These are phyloP conservation scores for Columbina picui DNA, from an alignment of 2,113 vertebrate genomes.

Conservation along the genomic window DNA sequence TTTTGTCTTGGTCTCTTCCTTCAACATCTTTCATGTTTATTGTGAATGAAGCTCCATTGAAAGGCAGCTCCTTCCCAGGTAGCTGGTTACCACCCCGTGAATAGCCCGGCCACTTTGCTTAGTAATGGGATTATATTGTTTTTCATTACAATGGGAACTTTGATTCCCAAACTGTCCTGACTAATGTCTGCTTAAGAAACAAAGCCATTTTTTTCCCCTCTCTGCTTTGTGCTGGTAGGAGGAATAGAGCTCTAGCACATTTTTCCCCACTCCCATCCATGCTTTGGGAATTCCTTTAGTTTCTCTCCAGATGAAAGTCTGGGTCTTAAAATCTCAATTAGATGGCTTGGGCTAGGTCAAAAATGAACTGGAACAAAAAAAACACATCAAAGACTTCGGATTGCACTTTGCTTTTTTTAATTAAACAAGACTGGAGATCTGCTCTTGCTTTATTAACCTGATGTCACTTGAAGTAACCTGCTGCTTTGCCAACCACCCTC, in stretches of 20 bases:
- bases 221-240: neutral
- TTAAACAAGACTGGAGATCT: conserved; percentile 34
- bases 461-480: conserved; percentile 50
- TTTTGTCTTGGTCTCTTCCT: conserved; percentile 64
- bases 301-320: conserved; percentile 62
- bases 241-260: neutral
- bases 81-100: neutral
- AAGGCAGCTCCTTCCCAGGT: conserved; percentile 59
- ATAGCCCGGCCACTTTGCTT: conserved; percentile 6
- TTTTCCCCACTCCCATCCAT: neutral
- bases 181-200: conserved; percentile 54
- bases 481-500: conserved; percentile 39
- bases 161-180: conserved; percentile 53
- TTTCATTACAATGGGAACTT: conserved; percentile 66
- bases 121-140: conserved; percentile 59
- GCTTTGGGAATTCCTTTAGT: conserved; percentile 56
- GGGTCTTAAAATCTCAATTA: conserved; percentile 66
- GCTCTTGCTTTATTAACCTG: conserved; percentile 53
- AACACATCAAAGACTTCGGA: conserved; percentile 55
- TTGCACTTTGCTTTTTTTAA: conserved; percentile 59
- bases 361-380: conserved; percentile 40
- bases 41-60: conserved; percentile 68
- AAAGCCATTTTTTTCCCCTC: neutral
- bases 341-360: conserved; percentile 63
- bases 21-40: conserved; percentile 50